Base-by-base conservation (phyloP, 2,113 vertebrate genomes). In the Bubalus kerabau region DNA sequence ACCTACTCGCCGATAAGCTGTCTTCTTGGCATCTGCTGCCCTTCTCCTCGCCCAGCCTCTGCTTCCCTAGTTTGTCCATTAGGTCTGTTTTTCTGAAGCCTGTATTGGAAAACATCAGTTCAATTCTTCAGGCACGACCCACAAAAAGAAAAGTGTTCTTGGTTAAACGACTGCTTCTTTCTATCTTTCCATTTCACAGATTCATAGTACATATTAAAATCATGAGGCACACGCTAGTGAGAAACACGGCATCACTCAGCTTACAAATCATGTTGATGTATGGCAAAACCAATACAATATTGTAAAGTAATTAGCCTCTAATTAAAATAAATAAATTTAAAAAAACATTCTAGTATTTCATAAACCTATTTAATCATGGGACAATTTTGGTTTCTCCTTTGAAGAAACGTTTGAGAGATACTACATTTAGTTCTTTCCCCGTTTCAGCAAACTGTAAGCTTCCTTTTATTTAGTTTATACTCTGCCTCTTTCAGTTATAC, bases 331-430 rank as follows among this genome's bases (percentile, higher is more conserved):
- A 48, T 48, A 48, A 48, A 48, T 48, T 48, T 13, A 3, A 13
- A 48, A 48, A 48, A 48, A 48, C 11, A 74, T 56, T 78, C 30
- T 9, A 78, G 28, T 64, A 46, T 64, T 94, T 92, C 5, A 23
- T 71, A 71, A 52, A 59, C 30, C 15, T 48, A 3, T 87, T 90
- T 64, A 54, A 89, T 60, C 26, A 56, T 5, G 12, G 48, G 85
- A 54, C 12, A 67, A 17, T 84, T 90, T 28, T 85, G 32, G 30
- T 78, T 21, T 93, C 21, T 87, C 13, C 87, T 95, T 7, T 88
- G 57, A 93, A 88, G 82, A 95, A 93, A 28, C 19, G 5, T 97
- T 92, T 87, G 78, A 96, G 57, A 87, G 88, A 87, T 95, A 59
- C 50, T 96, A 11, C 8, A 71, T 32, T 95, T 85, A 30, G 28